Evolutionary conservation across 2,797 vertebrate species (phyloP), one percentile per base, ranked within the genome.

Genomic region (Malacoraja senta): DNA sequence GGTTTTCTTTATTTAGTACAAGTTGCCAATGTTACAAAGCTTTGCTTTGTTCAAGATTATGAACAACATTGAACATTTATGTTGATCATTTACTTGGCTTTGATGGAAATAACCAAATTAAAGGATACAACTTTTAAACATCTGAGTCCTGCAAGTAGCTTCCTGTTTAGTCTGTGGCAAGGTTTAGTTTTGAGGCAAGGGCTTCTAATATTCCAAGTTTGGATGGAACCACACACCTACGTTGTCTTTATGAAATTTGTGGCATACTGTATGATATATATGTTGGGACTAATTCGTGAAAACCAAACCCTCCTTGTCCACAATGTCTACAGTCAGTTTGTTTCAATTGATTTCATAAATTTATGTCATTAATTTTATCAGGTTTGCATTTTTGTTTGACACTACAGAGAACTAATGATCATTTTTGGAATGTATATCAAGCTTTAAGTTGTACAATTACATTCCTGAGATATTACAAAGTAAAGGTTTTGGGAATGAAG

Each of bases 61-160:
- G 80, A 35, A 78, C 77, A 35, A 24, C 80, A 83, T 53, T 83
- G 80, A 83, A 83, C 19, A 58, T 58, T 83, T 83, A 53, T 83
- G 35, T 35, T 19, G 21, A 10, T 26, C 24, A 78, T 78, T 12
- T 78, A 2, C 29, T 78, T 77, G 76, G 76, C 76, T 77, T 77
- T 17, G 26, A 83, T 83, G 80, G 44, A 83, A 83, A 83, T 83
- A 24, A 24, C 6, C 44, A 53, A 44, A 21, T 83, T 15, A 83
- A 83, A 9, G 80, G 44, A 83, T 24, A 19, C 58, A 53, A 81
- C 17, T 10, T 7, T 44, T 81, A 24, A 24, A 24, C 79, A 53
- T 53, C 17, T 24, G 79, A 53, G 44, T 44, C 7, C 38, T 81
- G 38, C 19, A 78, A 32, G 76, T 78, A 78, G 19, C 79, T 38